Percentiles rank a stretch among this genome's conserved stretches.
Conservation (phyloP, 2,113 vertebrate genomes). For the Cynocephalus volans region DNA sequence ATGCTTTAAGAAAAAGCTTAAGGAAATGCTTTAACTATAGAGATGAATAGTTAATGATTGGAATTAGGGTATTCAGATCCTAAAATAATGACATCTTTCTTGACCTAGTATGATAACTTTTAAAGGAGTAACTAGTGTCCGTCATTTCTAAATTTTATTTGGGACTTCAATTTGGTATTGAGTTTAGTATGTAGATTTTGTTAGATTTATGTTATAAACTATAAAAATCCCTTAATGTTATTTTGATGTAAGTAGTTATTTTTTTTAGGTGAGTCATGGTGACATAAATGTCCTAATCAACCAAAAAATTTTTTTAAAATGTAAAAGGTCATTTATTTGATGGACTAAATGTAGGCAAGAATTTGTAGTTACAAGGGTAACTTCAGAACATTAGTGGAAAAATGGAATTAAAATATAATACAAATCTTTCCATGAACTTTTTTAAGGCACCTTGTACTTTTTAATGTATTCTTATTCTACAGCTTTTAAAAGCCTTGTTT, state of each 20-base stretch:
- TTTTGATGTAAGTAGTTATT: background rate
- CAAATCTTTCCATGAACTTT: no score
- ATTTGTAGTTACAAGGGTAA: background rate
- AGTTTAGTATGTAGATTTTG: slow-evolving; percentile 6
- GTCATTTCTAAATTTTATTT: slow-evolving; percentile 67
- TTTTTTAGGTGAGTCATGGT: slow-evolving; percentile 44
- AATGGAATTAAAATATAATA: no score
- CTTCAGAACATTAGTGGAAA: no score
- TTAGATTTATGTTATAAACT: slow-evolving; percentile 3
- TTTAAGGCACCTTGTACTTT: background rate
- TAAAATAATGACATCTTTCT: slow-evolving; percentile 44
- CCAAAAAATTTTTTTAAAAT: slow-evolving; percentile 43
- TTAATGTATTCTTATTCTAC: slow-evolving; percentile 49
- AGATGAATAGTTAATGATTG: slow-evolving; percentile 55
- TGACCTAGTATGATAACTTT: slow-evolving; percentile 29
- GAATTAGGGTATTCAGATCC: slow-evolving; percentile 11
- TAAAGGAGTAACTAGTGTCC: background rate
- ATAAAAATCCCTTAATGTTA: background rate
- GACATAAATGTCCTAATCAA: background rate
- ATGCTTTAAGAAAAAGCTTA: slow-evolving; percentile 34
- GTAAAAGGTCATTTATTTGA: background rate
- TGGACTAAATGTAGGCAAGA: background rate
- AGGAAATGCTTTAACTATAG: slow-evolving; percentile 29
- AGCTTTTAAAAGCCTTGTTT: slow-evolving; percentile 60
- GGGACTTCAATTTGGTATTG: background rate